phyloP scores from a whole-genome alignment of 1,140 invertebrate species.

The Bombus vancouverensis region DNA sequence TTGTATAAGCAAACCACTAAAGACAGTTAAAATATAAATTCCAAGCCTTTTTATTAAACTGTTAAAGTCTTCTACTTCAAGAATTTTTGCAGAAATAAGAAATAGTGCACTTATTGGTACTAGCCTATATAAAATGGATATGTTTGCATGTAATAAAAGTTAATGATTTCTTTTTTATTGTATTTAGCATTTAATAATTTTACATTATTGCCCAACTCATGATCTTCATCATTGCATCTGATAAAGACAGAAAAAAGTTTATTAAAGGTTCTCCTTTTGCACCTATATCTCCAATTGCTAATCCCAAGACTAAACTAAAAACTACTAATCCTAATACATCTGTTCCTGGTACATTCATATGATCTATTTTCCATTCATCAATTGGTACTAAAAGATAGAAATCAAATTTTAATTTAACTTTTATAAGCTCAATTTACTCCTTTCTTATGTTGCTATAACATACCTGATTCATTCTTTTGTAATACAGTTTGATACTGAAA shows the following conservation, averaged over 20 bases:
- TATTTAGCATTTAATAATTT: neutral
- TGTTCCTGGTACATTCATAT: constrained; percentile 78
- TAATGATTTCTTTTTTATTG: neutral
- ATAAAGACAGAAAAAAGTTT: constrained; percentile 82
- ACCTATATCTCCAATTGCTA: constrained; percentile 82
- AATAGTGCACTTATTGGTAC: constrained; percentile 90
- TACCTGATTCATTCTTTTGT: constrained; percentile 61
- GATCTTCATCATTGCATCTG: constrained; percentile 84
- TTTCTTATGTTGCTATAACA: neutral
- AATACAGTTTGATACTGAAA: constrained; percentile 78
- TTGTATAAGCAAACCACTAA: constrained; percentile 85
- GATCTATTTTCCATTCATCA: constrained; percentile 79
- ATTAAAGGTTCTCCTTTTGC: constrained; percentile 81
- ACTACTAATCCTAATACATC: constrained; percentile 85
- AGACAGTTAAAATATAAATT: constrained; percentile 87
- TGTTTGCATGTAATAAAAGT: neutral
- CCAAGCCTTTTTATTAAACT: constrained; percentile 86
- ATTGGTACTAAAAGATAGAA: constrained; percentile 65
- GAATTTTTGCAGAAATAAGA: constrained; percentile 88
- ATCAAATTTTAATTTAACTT: constrained; percentile 7
- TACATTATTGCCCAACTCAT: constrained; percentile 78
- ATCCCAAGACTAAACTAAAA: constrained; percentile 83
- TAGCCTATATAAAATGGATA: constrained; percentile 80
- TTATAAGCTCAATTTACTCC: neutral
- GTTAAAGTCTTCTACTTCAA: constrained; percentile 87